phyloP scores from a whole-genome alignment of 2,113 vertebrate genomes.

The Sclerurus mexicanus region DNA sequence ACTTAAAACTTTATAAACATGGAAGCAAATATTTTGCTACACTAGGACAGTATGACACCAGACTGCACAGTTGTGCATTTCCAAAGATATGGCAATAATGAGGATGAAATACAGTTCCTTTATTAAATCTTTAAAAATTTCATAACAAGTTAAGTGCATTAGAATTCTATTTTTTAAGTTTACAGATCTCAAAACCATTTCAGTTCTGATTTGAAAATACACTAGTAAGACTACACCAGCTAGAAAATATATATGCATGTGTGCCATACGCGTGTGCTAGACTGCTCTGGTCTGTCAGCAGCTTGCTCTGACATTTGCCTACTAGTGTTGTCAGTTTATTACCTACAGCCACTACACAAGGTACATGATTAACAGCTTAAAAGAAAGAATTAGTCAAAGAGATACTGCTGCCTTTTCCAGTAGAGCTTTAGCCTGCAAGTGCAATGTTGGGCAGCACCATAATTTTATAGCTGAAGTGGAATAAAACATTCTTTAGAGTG shows the following conservation, averaged over 20 bases:
- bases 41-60: neutral
- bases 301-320: neutral
- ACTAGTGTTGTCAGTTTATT: neutral
- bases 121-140: neutral
- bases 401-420: neutral
- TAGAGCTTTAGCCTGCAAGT: neutral
- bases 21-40: neutral
- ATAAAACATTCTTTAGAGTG: neutral
- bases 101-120: neutral
- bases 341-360: neutral
- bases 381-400: neutral
- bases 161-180: neutral
- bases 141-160: neutral
- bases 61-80: neutral
- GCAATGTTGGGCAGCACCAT: neutral
- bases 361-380: neutral
- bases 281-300: neutral
- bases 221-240: neutral
- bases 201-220: neutral
- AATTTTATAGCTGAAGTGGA: neutral
- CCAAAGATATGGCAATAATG: neutral
- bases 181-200: neutral
- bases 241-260: neutral
- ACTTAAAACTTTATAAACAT: neutral
- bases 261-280: neutral